Percentiles rank a stretch among this genome's conserved stretches.
Evolutionary conservation across 2,113 vertebrate genomes (phyloP).

Genomic region (Chaetops frenatus): DNA sequence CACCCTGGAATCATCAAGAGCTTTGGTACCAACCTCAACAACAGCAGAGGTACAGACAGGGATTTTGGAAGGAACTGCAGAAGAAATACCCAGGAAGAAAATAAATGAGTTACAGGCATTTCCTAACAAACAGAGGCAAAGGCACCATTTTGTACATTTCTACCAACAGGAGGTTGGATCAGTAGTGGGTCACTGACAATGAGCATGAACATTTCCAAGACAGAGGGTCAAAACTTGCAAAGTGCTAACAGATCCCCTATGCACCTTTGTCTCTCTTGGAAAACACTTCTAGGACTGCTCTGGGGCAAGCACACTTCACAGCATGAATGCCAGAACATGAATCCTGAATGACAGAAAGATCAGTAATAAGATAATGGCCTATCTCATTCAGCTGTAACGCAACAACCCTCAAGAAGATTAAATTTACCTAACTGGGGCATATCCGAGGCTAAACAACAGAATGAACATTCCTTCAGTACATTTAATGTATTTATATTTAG

Average conservation of each 20-base stretch:
- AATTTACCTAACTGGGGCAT: constrained; percentile 70
- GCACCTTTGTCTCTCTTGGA: neutral
- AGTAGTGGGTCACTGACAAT: neutral
- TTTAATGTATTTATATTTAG: constrained; percentile 72
- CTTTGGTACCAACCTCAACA: neutral
- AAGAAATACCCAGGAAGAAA: neutral
- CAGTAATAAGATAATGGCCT: constrained; percentile 56
- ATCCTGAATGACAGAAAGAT: constrained; percentile 61
- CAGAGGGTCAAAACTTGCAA: neutral
- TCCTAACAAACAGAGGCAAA: neutral
- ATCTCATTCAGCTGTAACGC: constrained; percentile 51
- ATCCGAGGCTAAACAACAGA: constrained; percentile 71
- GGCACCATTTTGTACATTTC: neutral
- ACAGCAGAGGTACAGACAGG: neutral
- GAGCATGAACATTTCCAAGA: neutral
- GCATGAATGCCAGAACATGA: constrained; percentile 51
- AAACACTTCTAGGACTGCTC: neutral
- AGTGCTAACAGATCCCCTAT: neutral
- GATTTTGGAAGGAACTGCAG: neutral
- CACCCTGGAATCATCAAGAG: neutral
- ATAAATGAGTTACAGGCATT: neutral
- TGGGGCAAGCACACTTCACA: constrained; percentile 55
- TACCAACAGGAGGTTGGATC: neutral
- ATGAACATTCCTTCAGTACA: constrained; percentile 69
- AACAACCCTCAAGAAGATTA: constrained; percentile 67